Percentiles rank a stretch among this genome's conserved stretches.
These are phyloP conservation scores for Eulemur albifrons DNA, from an alignment of 2,797 vertebrate genomes.

Conservation along the genomic window DNA sequence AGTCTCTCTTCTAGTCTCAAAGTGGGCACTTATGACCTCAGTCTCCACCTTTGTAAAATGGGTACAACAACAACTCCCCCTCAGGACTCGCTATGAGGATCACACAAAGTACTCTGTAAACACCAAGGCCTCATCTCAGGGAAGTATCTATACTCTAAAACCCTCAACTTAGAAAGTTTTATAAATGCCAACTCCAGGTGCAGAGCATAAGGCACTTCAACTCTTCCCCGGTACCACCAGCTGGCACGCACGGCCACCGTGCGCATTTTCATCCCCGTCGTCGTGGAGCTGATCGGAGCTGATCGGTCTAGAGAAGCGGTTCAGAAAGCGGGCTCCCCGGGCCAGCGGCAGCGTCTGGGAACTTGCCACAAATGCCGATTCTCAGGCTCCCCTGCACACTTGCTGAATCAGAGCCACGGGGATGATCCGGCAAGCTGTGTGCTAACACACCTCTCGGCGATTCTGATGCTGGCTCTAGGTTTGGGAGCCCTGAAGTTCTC, in stretches of 20 bases:
- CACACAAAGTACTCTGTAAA: not conserved
- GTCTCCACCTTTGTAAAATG: not conserved
- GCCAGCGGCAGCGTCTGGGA: not conserved
- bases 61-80: not conserved
- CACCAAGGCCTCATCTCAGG: not conserved
- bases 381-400: not conserved
- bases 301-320: not conserved
- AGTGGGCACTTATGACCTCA: not conserved
- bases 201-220: fast-evolving
- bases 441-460: not conserved
- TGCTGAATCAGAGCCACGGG: not conserved
- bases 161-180: not conserved
- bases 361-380: not conserved
- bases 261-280: not conserved
- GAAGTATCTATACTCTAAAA: not conserved
- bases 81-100: not conserved
- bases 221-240: not conserved
- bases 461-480: not conserved
- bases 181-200: not conserved
- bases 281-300: too few relatives aligned
- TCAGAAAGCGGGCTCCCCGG: not conserved
- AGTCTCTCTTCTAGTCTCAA: not conserved
- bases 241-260: fast-evolving
- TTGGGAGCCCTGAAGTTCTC: not conserved
- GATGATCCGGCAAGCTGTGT: fast-evolving